Evolutionary conservation across 2,113 vertebrate genomes (phyloP), one percentile per base, ranked within the genome.

Genomic region (Microcebus lehilahytsara): DNA sequence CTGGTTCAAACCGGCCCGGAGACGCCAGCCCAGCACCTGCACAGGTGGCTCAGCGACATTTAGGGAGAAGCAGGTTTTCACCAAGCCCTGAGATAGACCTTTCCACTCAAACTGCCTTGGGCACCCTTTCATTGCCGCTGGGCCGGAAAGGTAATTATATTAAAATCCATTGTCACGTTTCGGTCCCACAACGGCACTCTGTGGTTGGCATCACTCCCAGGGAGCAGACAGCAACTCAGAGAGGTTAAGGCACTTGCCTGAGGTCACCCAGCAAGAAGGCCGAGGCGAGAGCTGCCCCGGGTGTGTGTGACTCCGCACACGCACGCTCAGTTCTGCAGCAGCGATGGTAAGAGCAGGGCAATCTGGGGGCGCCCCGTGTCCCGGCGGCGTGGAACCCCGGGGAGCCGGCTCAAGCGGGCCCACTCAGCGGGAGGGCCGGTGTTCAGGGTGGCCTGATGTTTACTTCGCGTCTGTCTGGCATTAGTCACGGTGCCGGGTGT

Each of bases 201-300:
- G 5, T 2, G 10, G 32, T 5, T 19, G 53, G 25, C 25, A 6
- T 84, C 40, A 20, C 51, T 85, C 42, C 13, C 62, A 6, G 0
- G 40, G 64, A 46, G 32, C 60, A 58, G 25, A 46, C 14, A 62
- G 58, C 7, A 8, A 62, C 72, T 79, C 94, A 56, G 62, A 89
- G 87, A 95, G 62, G 14, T 30, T 0, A 30, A 77, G 62, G 19
- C 2, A n/a, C 32, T 78, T 49, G 32, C 23, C 34, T 34, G 13
- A 88, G 67, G 79, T 72, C 67, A 19, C 72, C 49, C 62, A 85
- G 74, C 22, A n/a, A 78, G 37, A 60, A 95, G 34, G 9, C 30
- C 6, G 11, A 51, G 37, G 62, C 5, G 25, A 79, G 9, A 30
- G 6, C 20, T 9, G 2, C 6, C 32, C n/a, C 6, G 22, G 34